Conservation (phyloP, 92 coral and sea anemone genomes). For the Siderastrea radians region DNA sequence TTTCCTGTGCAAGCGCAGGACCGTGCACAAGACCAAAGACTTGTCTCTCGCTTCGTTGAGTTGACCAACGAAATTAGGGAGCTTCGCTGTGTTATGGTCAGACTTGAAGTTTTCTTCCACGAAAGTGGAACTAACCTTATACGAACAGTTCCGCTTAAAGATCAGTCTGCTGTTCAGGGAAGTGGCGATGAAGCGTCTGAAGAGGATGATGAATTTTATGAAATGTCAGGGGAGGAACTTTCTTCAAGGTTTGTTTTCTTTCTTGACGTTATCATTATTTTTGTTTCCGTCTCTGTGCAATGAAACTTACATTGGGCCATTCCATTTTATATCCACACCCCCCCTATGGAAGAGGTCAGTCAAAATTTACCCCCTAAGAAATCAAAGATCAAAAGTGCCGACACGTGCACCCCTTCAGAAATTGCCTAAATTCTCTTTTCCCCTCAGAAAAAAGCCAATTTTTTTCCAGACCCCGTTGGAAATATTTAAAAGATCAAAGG, state of each 20-base stretch:
- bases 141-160: constrained; percentile 4
- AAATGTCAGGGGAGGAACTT: constrained; percentile 79
- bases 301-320: neutral
- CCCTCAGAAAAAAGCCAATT: too few relatives aligned
- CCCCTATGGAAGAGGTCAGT: too few relatives aligned
- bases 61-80: constrained; percentile 81
- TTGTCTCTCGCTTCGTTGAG: constrained; percentile 76
- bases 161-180: neutral
- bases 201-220: constrained; percentile 88
- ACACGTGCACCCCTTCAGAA: too few relatives aligned
- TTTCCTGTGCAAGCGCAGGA: constrained; percentile 41
- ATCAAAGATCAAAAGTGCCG: too few relatives aligned
- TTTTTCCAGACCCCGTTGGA: too few relatives aligned
- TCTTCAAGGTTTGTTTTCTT: constrained; percentile 19
- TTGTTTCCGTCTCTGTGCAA: neutral
- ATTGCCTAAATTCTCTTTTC: too few relatives aligned
- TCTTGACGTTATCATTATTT: neutral
- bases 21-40: constrained; percentile 65
- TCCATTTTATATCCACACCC: too few relatives aligned
- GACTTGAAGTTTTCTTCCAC: constrained; percentile 50
- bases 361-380: too few relatives aligned
- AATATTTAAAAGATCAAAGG: too few relatives aligned
- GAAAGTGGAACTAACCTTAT: neutral
- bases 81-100: constrained; percentile 71
- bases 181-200: constrained; percentile 72